A percentile compares a stretch with the other conserved stretches of the same genome.
phyloP scores from a whole-genome alignment of 2,797 vertebrate genomes.

The Ataeniobius toweri region DNA sequence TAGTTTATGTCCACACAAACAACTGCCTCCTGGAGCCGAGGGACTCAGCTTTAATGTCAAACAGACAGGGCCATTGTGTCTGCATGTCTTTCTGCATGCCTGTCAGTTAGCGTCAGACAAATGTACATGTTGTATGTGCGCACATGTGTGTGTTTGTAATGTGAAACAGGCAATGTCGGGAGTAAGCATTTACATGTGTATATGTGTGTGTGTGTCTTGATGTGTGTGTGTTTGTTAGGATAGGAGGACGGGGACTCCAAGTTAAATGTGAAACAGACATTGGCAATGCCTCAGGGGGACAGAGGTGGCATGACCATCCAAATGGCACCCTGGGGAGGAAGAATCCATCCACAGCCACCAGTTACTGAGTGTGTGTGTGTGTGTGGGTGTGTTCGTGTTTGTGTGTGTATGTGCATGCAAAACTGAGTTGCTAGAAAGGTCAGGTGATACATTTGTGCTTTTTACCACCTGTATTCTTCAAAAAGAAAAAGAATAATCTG shows the following conservation, averaged over 20 bases:
- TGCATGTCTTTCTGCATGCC: constrained; percentile 40
- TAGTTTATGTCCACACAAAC: constrained; percentile 82
- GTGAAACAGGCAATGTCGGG: constrained; percentile 66
- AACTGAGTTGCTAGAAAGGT: constrained; percentile 49
- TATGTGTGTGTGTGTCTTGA: constrained; percentile 16
- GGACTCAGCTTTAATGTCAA: constrained; percentile 75
- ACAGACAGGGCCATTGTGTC: constrained; percentile 65
- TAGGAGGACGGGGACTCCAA: constrained; percentile 19
- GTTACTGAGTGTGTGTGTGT: constrained; percentile 18
- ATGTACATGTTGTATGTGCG: constrained; percentile 45
- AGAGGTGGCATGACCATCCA: constrained; percentile 66
- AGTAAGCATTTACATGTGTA: constrained; percentile 40
- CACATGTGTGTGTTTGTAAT: constrained; percentile 59
- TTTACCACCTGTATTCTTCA: constrained; percentile 23
- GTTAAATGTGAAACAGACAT: constrained; percentile 73
- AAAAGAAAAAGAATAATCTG: not conserved
- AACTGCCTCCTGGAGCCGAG: constrained; percentile 73
- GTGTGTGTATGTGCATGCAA: constrained; percentile 10
- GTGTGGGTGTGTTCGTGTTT: constrained; percentile 20
- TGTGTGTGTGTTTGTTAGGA: not conserved
- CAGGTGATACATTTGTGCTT: constrained; percentile 24
- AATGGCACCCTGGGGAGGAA: constrained; percentile 67
- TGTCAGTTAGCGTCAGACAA: constrained; percentile 59
- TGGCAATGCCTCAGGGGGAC: constrained; percentile 63
- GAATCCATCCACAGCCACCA: constrained; percentile 55